phyloP scores from a whole-genome alignment of 1,140 invertebrate species.

The Dysdera silvatica region DNA sequence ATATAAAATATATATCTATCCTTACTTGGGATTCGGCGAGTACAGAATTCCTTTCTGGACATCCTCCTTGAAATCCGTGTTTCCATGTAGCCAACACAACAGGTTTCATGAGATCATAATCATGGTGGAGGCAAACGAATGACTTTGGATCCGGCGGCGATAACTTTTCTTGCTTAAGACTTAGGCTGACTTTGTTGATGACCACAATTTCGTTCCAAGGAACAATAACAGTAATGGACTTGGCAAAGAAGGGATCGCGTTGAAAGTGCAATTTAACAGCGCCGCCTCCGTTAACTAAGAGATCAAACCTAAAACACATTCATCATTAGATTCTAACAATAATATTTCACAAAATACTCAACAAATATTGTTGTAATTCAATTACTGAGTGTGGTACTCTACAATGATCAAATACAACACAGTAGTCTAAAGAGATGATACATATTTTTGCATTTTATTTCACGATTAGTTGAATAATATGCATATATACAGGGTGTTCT shows the following conservation, averaged over 20 bases:
- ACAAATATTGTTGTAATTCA: no score
- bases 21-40: constrained; percentile 77
- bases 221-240: constrained; percentile 70
- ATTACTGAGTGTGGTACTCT: no score
- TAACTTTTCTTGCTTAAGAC: constrained; percentile 48
- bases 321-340: not conserved
- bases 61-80: constrained; percentile 70
- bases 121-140: constrained; percentile 63
- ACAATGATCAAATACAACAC: no score
- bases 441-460: no score
- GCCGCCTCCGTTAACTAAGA: constrained; percentile 96
- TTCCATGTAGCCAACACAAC: constrained; percentile 77
- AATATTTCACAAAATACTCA: not conserved
- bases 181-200: constrained; percentile 71
- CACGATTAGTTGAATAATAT: no score
- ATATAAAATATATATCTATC: not conserved
- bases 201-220: constrained; percentile 94
- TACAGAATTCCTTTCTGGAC: constrained; percentile 64
- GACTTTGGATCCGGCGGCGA: constrained; percentile 1
- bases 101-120: constrained; percentile 63
- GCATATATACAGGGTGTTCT: no score
- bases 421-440: no score
- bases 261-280: constrained; percentile 96
- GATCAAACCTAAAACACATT: constrained; percentile 67
- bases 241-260: constrained; percentile 69